A percentile compares a stretch with the other conserved stretches of the same genome.
Conservation (phyloP, 2,888 invertebrate species). For the Polymixis lichenea region DNA sequence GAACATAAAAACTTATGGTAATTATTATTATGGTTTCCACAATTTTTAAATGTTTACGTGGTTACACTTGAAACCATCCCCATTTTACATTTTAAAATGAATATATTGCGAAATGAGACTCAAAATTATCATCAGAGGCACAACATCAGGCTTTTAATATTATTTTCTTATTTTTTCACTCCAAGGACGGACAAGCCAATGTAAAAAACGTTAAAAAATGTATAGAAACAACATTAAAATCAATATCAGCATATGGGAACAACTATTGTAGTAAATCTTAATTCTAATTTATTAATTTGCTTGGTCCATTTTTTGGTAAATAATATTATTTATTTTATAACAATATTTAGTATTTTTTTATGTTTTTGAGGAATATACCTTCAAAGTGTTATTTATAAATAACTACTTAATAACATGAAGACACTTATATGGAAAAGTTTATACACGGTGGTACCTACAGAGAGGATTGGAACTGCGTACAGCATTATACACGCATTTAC, state of each 20-base stretch:
- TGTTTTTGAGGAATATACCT: background rate
- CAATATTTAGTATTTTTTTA: background rate
- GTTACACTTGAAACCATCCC: constrained; percentile 57
- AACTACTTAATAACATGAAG: background rate
- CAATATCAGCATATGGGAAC: constrained; percentile 48
- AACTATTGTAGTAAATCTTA: constrained; percentile 58
- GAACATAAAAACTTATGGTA: background rate
- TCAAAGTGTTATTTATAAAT: background rate
- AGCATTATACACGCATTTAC: background rate
- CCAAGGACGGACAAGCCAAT: constrained; percentile 87
- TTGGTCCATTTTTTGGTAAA: constrained; percentile 51
- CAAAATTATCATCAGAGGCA: constrained; percentile 83
- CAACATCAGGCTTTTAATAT: constrained; percentile 84
- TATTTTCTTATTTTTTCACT: constrained; percentile 74
- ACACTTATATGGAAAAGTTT: background rate
- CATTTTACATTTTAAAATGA: constrained; percentile 57
- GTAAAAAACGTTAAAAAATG: constrained; percentile 59
- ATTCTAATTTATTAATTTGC: constrained; percentile 53
- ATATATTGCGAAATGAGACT: constrained; percentile 79
- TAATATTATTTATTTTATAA: background rate
- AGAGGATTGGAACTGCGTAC: background rate
- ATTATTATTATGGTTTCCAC: background rate
- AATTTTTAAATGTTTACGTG: background rate
- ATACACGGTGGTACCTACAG: background rate
- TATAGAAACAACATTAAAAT: constrained; percentile 55